phyloP scores from a whole-genome alignment of 2,888 invertebrate genomes.

The Aporophyla lueneburgensis region DNA sequence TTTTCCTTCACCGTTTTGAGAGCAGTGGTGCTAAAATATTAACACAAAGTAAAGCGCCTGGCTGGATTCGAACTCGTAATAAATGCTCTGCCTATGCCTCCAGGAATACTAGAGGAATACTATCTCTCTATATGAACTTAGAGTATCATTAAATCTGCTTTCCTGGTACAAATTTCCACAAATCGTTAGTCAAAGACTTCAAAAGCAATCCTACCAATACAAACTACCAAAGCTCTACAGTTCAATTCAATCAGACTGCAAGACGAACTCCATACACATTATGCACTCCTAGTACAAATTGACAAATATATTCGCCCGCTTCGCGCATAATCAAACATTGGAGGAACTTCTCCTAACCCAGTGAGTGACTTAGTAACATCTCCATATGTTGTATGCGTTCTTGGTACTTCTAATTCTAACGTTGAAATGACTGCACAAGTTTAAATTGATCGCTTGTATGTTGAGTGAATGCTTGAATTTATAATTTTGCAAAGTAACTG shows the following conservation, averaged over 20 bases:
- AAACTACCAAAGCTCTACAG: conserved; percentile 7
- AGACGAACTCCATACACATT: conserved; percentile 14
- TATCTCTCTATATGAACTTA: not conserved
- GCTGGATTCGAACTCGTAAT: too few species aligned
- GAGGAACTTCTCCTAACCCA: conserved; percentile 35
- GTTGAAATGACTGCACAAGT: conserved; percentile 28
- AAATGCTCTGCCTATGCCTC: not conserved
- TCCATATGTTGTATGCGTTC: conserved; percentile 15
- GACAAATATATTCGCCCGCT: conserved; percentile 29
- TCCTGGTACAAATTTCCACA: not conserved
- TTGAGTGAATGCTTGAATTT: conserved; percentile 20
- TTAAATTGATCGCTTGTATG: conserved; percentile 27
- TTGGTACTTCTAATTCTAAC: conserved; percentile 21
- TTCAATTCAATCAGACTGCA: conserved; percentile 35
- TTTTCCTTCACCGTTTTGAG: too few species aligned
- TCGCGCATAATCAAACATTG: conserved; percentile 17
- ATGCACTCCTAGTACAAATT: conserved; percentile 34
- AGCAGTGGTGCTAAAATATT: too few species aligned
- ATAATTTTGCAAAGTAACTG: conserved; percentile 1
- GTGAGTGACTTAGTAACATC: conserved; percentile 26
- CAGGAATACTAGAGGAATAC: not conserved
- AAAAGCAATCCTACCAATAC: not conserved
- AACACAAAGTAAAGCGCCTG: too few species aligned
- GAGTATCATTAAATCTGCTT: not conserved
- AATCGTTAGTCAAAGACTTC: not conserved